Conservation (phyloP, 2,888 invertebrate species). For the Incurvaria masculella region DNA sequence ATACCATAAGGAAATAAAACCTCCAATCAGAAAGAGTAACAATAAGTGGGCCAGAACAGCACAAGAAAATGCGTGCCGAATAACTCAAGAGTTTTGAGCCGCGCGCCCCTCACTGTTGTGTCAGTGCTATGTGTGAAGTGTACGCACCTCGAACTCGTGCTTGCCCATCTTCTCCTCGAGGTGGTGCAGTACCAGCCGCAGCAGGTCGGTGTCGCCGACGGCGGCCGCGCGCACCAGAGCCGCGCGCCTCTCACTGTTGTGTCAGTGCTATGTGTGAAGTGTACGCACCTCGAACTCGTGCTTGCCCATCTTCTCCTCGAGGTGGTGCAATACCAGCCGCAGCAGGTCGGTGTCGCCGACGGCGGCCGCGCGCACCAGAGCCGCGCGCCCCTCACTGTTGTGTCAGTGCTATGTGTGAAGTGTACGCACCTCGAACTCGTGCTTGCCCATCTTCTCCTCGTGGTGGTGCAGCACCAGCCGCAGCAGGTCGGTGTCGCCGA, state of each 20-base stretch:
- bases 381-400: slow-evolving; percentile 78
- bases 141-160: slow-evolving; percentile 88
- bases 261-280: too few species aligned
- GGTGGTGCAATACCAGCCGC: slow-evolving; percentile 80
- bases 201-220: slow-evolving; percentile 92
- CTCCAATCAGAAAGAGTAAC: too few species aligned
- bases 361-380: slow-evolving; percentile 86
- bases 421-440: slow-evolving; percentile 90
- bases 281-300: slow-evolving; percentile 79
- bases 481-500: slow-evolving; percentile 92
- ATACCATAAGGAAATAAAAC: too few species aligned
- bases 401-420: too few species aligned
- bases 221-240: slow-evolving; percentile 90
- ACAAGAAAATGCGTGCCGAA: too few species aligned
- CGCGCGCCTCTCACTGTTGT: slow-evolving; percentile 74
- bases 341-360: slow-evolving; percentile 95
- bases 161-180: slow-evolving; percentile 82
- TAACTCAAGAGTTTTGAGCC: too few species aligned
- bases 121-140: too few species aligned
- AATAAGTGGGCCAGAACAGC: too few species aligned
- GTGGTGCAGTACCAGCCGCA: slow-evolving; percentile 83
- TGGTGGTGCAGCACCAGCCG: slow-evolving; percentile 85
- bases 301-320: slow-evolving; percentile 81
- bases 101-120: too few species aligned
- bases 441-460: slow-evolving; percentile 79